phyloP scores from a whole-genome alignment of 1,140 invertebrate genomes.

The Temnothorax nylanderi region DNA sequence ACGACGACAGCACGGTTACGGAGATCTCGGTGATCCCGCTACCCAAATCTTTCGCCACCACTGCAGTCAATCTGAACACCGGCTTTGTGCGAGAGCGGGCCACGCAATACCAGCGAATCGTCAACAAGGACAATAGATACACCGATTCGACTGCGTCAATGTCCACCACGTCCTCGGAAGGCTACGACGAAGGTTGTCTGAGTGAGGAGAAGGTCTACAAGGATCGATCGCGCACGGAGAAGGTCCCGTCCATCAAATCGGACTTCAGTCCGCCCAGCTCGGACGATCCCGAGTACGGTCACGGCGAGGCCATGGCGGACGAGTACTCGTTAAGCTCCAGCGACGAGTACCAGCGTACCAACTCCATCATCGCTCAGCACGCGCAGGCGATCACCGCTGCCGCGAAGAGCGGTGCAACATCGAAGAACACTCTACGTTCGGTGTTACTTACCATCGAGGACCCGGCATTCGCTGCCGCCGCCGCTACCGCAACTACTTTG shows the following conservation, averaged over 20 bases:
- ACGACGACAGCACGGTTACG: slow-evolving; percentile 86
- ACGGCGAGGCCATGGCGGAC: slow-evolving; percentile 89
- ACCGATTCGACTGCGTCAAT: slow-evolving; percentile 82
- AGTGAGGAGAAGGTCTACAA: slow-evolving; percentile 86
- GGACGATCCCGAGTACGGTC: slow-evolving; percentile 86
- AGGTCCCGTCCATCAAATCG: slow-evolving; percentile 79
- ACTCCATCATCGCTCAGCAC: slow-evolving; percentile 75
- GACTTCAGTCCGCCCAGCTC: slow-evolving; percentile 82
- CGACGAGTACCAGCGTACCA: slow-evolving; percentile 84
- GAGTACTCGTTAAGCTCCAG: slow-evolving; percentile 88
- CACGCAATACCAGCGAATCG: slow-evolving; percentile 86
- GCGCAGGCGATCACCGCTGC: slow-evolving; percentile 73
- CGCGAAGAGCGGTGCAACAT: slow-evolving; percentile 76
- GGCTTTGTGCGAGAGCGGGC: slow-evolving; percentile 85
- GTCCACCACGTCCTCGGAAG: slow-evolving; percentile 86
- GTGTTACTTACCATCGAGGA: slow-evolving; percentile 89
- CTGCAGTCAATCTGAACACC: slow-evolving; percentile 73
- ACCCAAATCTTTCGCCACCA: slow-evolving; percentile 82
- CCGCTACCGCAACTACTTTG: slow-evolving; percentile 89
- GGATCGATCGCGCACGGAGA: slow-evolving; percentile 84
- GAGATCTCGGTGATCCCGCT: slow-evolving; percentile 87
- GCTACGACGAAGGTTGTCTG: slow-evolving; percentile 84
- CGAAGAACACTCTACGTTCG: slow-evolving; percentile 79
- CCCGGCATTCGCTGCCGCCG: slow-evolving; percentile 91
- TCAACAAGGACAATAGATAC: slow-evolving; percentile 83